Base-by-base conservation (phyloP, 2,797 vertebrate genomes). In the Otus scops region DNA sequence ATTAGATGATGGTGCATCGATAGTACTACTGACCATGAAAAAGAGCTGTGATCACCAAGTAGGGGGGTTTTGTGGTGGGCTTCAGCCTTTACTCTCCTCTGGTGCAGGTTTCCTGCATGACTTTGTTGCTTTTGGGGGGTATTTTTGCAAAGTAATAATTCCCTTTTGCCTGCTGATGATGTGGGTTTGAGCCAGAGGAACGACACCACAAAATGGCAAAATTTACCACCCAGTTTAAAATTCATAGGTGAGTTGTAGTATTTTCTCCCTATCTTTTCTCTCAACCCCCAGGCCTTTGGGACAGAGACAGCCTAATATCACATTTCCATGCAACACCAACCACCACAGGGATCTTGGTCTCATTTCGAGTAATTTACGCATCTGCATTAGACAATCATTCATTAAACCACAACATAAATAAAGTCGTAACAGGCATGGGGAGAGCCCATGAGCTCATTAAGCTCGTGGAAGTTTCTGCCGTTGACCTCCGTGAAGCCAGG, bases 271-370 rank as follows among this genome's bases (percentile, higher is more conserved):
- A 0, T 13, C 36, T 54, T 79, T 84, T 32, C 38, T 28, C n/a
- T 34, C 26, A 30, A 8, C 0, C 1, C 3, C 51, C 3, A 0
- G 0, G 4, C 6, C 34, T 28, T 10, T 4, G 54, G 71, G 80
- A 19, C 57, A 22, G 75, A 26, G 34, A 4, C 23, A 45, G 30
- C 28, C 41, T 10, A 9, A 4, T 16, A 57, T 18, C 36, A 4
- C 51, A 4, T 41, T 83, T 27, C 70, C 54, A 30, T 4, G 1
- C 10, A 57, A 47, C 41, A 34, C 34, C 38, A 15, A 7, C 22
- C 64, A 5, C 63, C 0, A 0, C 22, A 6, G 91, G 43, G 71
- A 71, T 63, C 54, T 63, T 1, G 3, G 12, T 41, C 82, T 86
- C 27, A 5, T 85, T 69, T 24, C 17, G 69, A 84, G 79, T 27